Base-by-base conservation (phyloP, 92 coral and sea anemone species). In the Siderastrea siderea region DNA sequence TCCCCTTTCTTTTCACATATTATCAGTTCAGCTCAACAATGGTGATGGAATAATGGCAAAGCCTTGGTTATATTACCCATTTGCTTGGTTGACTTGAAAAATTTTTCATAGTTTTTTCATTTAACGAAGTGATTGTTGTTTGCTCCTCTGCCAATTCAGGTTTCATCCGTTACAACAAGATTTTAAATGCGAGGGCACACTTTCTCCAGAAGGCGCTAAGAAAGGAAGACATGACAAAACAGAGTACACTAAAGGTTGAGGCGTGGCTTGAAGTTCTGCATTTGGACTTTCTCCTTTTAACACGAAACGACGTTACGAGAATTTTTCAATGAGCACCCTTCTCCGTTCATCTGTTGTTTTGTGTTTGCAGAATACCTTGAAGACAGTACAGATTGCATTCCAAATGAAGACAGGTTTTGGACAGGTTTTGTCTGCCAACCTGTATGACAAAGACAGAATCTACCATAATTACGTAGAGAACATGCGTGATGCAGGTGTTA, bases 391-490 rank as follows among this genome's bases (percentile, higher is more conserved):
- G 79, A 86, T 58, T 65, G 62, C 12, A 86, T 86, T 65, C 90
- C 85, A 12, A 60, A 86, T 48, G 90, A 86, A 47, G 65, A 78
- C 79, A 66, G 62, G 48, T 26, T 65, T 61, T 86, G 38, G 38
- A 26, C 38, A 26, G 38, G 38, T 26, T 26, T 26, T 26, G 84
- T 63, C 71, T 86, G 13, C 90, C 90, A 6, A 19, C 90, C 3
- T 78, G 85, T 75, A 62, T 75, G 72, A 64, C 79, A 6, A 78
- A 86, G 43, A 86, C 6, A 17, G 90, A 77, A 55, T 86, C 17
- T 69, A 69, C 74, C 7, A 46, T 10, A 69, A 44, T 46, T 69
- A 69, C 45, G 74, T 11, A 4, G 74, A 69, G 15, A 51, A 69
- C 15, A 46, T 69, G 57, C 38, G 9, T 26, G 5, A 7, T 5